phyloP scores from a whole-genome alignment of 2,797 vertebrate genomes.

The Melopsittacus undulatus region DNA sequence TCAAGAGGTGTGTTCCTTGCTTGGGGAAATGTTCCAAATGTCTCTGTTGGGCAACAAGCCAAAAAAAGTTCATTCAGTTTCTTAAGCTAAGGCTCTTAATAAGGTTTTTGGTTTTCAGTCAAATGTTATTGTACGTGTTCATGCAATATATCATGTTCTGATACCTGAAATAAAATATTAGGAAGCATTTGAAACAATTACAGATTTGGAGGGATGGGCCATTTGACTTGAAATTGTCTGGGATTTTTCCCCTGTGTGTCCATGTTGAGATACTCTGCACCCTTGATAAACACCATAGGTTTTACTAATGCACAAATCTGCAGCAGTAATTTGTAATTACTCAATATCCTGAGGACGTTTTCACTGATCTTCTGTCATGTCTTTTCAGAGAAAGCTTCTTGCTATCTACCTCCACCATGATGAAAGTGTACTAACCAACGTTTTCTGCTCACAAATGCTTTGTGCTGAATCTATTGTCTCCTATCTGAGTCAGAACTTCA shows the following conservation, averaged over 20 bases:
- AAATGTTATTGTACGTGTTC: neutral
- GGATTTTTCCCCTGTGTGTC: rapidly evolving
- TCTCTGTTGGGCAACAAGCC: neutral
- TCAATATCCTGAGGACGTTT: neutral
- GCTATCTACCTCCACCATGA: conserved; percentile 99
- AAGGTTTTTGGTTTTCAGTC: neutral
- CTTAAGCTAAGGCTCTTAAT: neutral
- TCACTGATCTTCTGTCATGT: conserved; percentile 45
- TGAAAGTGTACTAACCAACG: conserved; percentile 98
- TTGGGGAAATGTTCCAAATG: neutral
- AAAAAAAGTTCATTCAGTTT: neutral
- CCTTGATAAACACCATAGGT: neutral
- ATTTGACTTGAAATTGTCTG: neutral
- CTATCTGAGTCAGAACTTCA: conserved; percentile 99
- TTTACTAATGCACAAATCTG: neutral
- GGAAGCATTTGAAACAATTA: neutral
- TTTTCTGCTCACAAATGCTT: conserved; percentile 99
- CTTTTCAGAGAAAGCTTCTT: conserved; percentile 96
- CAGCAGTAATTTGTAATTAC: neutral
- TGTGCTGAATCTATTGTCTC: conserved; percentile 98
- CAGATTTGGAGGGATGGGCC: neutral
- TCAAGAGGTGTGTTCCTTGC: neutral
- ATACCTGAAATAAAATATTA: conserved; percentile 3
- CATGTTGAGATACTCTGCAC: neutral
- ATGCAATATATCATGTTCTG: neutral